Base-by-base conservation (phyloP, 2,113 vertebrate genomes). In the Oriolus oriolus region DNA sequence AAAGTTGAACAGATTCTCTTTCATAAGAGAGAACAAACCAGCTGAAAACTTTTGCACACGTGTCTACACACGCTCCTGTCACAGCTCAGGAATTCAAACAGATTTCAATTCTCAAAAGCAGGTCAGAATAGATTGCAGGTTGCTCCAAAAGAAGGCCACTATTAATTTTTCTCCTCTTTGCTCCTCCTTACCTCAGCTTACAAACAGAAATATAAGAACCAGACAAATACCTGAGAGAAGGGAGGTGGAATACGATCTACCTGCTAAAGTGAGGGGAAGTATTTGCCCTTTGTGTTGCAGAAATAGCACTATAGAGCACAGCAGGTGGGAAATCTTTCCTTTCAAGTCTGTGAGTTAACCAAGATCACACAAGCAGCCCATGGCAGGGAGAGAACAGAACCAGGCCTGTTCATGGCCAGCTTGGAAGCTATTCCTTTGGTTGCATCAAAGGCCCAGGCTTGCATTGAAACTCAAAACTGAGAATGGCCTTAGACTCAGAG, bases 51-150 rank as follows among this genome's bases (percentile, higher is more conserved):
- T 94, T 42, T 60, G 84, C 41, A 84, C 84, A 64, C 73, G 0
- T 81, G 91, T 93, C 92, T 60, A 70, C 65, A 92, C 94, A 95
- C 2, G 89, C 60, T 91, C 21, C 81, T 93, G 95, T 91, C 88
- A 87, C 69, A 92, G 84, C 44, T 95, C 91, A 95, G 93, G 96
- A 95, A 95, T 95, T 95, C 94, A 84, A 56, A 84, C 47, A 91
- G 68, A 87, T 78, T 87, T 94, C 86, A 91, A 11, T 53, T 89
- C 64, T 66, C 71, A 82, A 92, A 81, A 95, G 87, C 69, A 95
- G 80, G 89, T 92, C 80, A 92, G 86, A 84, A 95, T 77, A 92
- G 83, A 89, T 41, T 84, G 68, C 64, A 78, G 30, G 71, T 81
- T 93, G 47, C 47, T 81, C 79, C 63, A 86, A 93, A 92, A 88